phyloP scores from a whole-genome alignment of 1,140 invertebrate species.

The Neoseiulus cucumeris region DNA sequence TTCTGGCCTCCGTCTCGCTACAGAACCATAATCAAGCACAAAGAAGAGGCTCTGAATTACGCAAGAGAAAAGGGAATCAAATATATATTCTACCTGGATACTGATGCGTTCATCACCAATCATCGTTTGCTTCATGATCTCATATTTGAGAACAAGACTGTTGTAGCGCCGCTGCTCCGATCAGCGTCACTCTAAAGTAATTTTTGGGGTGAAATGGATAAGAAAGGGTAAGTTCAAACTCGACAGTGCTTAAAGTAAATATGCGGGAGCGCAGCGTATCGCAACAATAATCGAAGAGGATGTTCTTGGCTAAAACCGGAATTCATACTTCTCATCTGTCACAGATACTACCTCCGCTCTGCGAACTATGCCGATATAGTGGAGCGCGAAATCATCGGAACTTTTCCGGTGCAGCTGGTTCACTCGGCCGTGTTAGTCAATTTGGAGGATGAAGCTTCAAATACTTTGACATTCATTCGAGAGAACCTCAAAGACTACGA shows the following conservation, averaged over 20 bases:
- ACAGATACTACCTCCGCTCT: conserved; percentile 71
- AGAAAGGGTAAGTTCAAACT: background rate
- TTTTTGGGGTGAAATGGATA: conserved; percentile 3
- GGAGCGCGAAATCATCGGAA: conserved; percentile 45
- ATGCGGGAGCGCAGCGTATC: too few relatives aligned
- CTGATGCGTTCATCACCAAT: conserved; percentile 7
- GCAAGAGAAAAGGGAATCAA: background rate
- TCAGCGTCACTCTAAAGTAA: background rate
- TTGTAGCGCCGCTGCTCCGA: background rate
- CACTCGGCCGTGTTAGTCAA: conserved; percentile 69
- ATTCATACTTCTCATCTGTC: too few relatives aligned
- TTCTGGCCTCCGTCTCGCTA: conserved; percentile 3
- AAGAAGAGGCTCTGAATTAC: conserved; percentile 17
- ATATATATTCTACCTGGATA: background rate
- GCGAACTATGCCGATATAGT: conserved; percentile 66
- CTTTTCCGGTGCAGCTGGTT: conserved; percentile 72
- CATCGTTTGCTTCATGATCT: background rate
- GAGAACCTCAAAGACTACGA: conserved; percentile 36
- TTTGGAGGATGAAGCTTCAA: conserved; percentile 38
- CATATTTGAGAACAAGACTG: background rate
- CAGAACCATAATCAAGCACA: conserved; percentile 15
- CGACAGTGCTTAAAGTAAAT: too few relatives aligned
- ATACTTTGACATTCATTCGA: conserved; percentile 52
- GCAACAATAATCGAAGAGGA: too few relatives aligned
- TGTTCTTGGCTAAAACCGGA: too few relatives aligned